Conservation (phyloP, 2,113 vertebrate genomes). For the Vimba vimba region DNA sequence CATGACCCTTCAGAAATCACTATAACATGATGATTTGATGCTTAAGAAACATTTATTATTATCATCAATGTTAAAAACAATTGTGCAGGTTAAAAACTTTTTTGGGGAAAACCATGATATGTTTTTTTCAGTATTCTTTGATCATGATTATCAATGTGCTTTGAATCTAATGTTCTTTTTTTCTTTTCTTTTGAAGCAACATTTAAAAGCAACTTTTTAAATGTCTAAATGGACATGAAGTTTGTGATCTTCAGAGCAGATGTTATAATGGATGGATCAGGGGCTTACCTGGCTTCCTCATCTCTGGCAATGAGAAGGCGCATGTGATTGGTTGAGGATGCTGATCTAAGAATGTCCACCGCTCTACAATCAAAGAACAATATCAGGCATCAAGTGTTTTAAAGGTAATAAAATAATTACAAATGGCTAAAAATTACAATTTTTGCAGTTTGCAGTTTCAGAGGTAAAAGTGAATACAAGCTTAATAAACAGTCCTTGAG, state of each 20-base stretch:
- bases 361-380: conserved; percentile 73
- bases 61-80: no score
- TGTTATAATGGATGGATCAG: conserved; percentile 14
- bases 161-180: background rate
- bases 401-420: no score
- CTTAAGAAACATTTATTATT: no score
- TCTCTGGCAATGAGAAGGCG: conserved; percentile 87
- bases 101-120: no score
- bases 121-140: no score
- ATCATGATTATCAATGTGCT: no score
- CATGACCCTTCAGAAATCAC: background rate
- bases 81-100: no score
- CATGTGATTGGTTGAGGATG: conserved; percentile 89
- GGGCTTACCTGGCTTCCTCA: conserved; percentile 83
- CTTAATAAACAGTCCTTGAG: background rate
- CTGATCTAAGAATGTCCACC: conserved; percentile 85
- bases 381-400: background rate
- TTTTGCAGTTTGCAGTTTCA: no score
- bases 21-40: no score
- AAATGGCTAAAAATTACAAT: background rate
- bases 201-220: background rate
- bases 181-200: background rate
- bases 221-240: background rate
- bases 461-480: no score
- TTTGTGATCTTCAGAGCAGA: background rate